Evolutionary conservation across 2,888 invertebrate genomes (phyloP).

Genomic region (Phorcus lineatus): DNA sequence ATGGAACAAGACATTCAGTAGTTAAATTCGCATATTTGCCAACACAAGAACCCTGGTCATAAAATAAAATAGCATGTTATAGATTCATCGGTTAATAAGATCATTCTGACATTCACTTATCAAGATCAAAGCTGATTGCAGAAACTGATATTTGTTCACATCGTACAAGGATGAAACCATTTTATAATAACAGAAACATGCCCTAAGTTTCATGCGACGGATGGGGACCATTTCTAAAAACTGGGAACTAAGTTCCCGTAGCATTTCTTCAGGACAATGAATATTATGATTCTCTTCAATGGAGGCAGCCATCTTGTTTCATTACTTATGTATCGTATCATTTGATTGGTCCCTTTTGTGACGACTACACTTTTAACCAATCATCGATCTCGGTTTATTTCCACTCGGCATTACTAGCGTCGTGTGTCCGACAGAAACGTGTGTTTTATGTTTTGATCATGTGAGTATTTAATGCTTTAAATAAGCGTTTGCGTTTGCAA

Average conservation of each 20-base stretch:
- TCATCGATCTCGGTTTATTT: slow-evolving; percentile 17
- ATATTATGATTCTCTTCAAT: slow-evolving; percentile 33
- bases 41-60: no score
- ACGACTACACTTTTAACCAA: slow-evolving; percentile 25
- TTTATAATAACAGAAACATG: slow-evolving; percentile 26
- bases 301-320: slow-evolving; percentile 60
- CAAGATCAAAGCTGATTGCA: no score
- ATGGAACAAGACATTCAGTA: no score
- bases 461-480: neutral
- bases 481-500: neutral
- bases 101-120: no score
- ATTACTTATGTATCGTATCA: slow-evolving; percentile 19
- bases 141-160: no score
- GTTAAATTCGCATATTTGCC: no score
- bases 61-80: no score
- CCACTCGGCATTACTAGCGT: neutral
- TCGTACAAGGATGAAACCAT: no score
- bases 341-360: slow-evolving; percentile 40
- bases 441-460: slow-evolving; percentile 2
- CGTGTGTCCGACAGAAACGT: slow-evolving; percentile 16
- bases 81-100: no score
- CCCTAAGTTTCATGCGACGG: slow-evolving; percentile 65
- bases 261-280: slow-evolving; percentile 36
- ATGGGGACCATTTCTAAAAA: slow-evolving; percentile 70
- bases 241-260: slow-evolving; percentile 56